Evolutionary conservation across 2,113 vertebrate species (phyloP).

Genomic region (Haemorhous mexicanus): DNA sequence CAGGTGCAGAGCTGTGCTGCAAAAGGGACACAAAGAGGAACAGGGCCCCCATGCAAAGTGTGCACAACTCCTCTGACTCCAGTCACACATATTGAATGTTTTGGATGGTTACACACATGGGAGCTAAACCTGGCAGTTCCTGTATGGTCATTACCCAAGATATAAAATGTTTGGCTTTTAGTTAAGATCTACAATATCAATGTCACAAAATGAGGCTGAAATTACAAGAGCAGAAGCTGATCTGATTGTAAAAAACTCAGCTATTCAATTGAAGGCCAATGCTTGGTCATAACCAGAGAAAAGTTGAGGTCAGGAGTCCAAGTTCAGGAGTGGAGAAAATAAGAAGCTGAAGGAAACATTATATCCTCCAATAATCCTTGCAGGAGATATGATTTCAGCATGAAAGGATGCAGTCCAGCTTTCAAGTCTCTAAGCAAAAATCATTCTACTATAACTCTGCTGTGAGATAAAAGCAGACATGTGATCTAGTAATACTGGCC

Average conservation of each 20-base stretch:
- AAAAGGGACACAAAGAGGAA: background rate
- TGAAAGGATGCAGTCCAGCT: conserved; percentile 52
- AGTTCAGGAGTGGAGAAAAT: conserved; percentile 62
- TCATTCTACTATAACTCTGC: conserved; percentile 49
- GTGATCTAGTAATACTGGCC: conserved; percentile 44
- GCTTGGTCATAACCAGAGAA: conserved; percentile 51
- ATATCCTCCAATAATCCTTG: conserved; percentile 59
- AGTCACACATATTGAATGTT: conserved; percentile 20
- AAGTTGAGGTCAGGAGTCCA: conserved; percentile 49
- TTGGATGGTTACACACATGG: conserved; percentile 42
- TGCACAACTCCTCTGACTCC: background rate
- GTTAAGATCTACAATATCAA: conserved; percentile 64
- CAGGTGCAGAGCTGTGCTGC: conserved; percentile 24
- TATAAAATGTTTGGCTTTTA: conserved; percentile 62
- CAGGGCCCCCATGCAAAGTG: background rate
- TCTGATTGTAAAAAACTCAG: conserved; percentile 58
- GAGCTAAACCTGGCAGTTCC: conserved; percentile 36
- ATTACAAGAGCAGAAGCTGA: conserved; percentile 58
- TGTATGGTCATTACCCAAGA: conserved; percentile 61
- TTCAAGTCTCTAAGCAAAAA: conserved; percentile 66
- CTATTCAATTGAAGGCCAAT: conserved; percentile 49
- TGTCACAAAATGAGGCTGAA: conserved; percentile 64
- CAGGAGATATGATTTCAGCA: conserved; percentile 64
- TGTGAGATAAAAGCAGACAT: conserved; percentile 60
- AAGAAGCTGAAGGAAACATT: conserved; percentile 51